Base-by-base conservation (phyloP, 2,888 invertebrate genomes). In the Sclerodermus sp. region DNA sequence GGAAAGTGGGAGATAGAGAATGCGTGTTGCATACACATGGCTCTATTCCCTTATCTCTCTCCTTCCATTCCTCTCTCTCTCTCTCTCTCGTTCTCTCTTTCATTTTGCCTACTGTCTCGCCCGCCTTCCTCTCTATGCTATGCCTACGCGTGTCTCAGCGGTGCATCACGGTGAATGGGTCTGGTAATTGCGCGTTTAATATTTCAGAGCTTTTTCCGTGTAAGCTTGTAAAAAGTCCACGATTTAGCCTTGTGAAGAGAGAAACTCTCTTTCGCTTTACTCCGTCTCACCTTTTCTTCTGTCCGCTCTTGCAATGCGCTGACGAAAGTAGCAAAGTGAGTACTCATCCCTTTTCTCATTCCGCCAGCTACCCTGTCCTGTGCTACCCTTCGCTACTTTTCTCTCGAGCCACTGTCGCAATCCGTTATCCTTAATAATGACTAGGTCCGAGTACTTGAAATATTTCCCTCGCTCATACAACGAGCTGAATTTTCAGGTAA, bases 141-240 rank as follows among this genome's bases (percentile, higher is more conserved):
- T 23, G 4, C 23, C 23, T 23, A 23, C 23, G 23, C 23, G 23
- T 23, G 23, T 55, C 60, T 60, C 61, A 62, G 63, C 68, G 67
- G 67, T 68, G 66, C 71, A 73, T 76, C 72, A 68, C 65, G 66
- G 63, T 77, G 76, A 77, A 77, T 77, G 73, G 73, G 58, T 62
- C 65, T 66, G 71, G 76, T 77, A 77, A 77, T 77, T 77, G 77
- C 74, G 61, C 74, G 74, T 67, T 77, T 74, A 77, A 77, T 77
- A 77, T 76, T 77, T 77, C 71, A 77, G 72, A 68, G 71, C 70
- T 70, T 71, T 71, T 63, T 62, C 69, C 66, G 56, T 70, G 65
- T 70, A 73, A 71, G 75, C 70, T 68, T 70, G 67, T 71, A 67
- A 68, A 71, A 70, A 64, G 68, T 67, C 62, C 60, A 55, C 66